phyloP scores from a whole-genome alignment of 2,113 vertebrate genomes.

The Pterocles orientalis region DNA sequence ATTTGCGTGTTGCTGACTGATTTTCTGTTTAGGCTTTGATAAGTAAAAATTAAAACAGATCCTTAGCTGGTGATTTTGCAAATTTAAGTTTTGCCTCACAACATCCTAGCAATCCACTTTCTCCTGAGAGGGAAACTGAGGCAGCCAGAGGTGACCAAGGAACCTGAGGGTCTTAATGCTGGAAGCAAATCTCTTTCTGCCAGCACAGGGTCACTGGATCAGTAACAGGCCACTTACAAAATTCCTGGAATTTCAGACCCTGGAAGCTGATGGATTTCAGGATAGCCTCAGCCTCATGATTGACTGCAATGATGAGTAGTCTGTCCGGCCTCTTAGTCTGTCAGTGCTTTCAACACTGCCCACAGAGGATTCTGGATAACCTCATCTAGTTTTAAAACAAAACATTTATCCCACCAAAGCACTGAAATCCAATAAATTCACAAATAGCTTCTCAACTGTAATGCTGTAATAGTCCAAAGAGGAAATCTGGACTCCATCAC shows the following conservation, averaged over 20 bases:
- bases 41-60: neutral
- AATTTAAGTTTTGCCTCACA: neutral
- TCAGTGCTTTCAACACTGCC: neutral
- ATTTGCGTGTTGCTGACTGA: neutral
- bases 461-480: neutral
- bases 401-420: neutral
- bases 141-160: neutral
- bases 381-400: constrained; percentile 2
- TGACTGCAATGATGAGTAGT: neutral
- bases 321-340: neutral
- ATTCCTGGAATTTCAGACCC: neutral
- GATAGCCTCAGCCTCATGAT: neutral
- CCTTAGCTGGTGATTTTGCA: neutral
- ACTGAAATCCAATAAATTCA: constrained; percentile 4
- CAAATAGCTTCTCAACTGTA: neutral
- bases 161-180: neutral
- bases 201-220: neutral
- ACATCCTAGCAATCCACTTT: neutral
- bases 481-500: neutral
- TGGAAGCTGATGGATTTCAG: neutral
- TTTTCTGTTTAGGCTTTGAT: neutral
- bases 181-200: neutral
- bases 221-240: neutral
- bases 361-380: neutral
- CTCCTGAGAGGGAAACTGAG: neutral